phyloP scores from a whole-genome alignment of 2,888 invertebrate species.

The Plebejus anna region DNA sequence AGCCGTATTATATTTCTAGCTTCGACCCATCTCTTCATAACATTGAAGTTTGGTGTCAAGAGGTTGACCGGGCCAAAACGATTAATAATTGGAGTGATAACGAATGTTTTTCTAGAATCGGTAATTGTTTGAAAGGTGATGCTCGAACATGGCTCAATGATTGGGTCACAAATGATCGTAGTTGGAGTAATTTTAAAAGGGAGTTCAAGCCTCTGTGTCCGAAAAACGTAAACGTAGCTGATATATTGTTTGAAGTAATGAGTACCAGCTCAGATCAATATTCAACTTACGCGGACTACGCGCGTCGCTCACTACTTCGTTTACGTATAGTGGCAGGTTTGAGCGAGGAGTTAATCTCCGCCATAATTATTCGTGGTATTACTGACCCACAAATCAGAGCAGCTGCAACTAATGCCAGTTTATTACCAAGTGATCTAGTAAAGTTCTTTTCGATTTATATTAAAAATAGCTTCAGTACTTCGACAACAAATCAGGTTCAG shows the following conservation, averaged over 20 bases:
- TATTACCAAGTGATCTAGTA: conserved; percentile 15
- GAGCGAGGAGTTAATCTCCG: conserved; percentile 12
- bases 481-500: conserved; percentile 14
- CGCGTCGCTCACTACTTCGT: conserved; percentile 13
- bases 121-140: background rate
- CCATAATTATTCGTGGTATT: conserved; percentile 26
- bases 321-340: conserved; percentile 23
- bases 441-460: conserved; percentile 7
- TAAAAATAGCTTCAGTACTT: conserved; percentile 8
- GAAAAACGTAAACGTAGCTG: background rate
- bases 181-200: conserved; percentile 9
- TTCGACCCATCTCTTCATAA: too few species aligned
- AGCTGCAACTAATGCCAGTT: conserved; percentile 25
- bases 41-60: too few species aligned
- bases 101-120: conserved; percentile 5
- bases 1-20: too few species aligned
- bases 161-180: conserved; percentile 7
- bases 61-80: background rate
- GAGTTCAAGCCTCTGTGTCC: conserved; percentile 22
- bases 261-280: conserved; percentile 2
- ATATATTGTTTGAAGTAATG: conserved; percentile 15
- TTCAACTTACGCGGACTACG: conserved; percentile 27
- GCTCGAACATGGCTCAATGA: background rate
- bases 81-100: conserved; percentile 5
- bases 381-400: conserved; percentile 24